Conservation (phyloP, 1,140 invertebrate genomes). For the Drosophila pectinifera region DNA sequence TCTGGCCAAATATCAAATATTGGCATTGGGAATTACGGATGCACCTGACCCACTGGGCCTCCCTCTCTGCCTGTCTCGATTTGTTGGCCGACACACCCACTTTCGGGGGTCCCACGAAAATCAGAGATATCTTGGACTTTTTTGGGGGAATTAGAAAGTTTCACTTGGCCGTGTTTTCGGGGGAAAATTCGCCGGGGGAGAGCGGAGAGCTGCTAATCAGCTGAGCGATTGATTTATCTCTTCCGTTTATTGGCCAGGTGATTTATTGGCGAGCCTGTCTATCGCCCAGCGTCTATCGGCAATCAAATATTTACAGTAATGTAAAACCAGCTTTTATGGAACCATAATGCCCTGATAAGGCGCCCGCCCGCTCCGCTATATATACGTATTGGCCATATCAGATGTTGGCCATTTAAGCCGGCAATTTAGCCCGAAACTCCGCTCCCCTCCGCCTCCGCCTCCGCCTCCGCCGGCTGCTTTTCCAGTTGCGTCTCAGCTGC, state of each 20-base stretch:
- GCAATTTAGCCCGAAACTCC: slow-evolving; percentile 15
- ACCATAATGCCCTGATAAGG: slow-evolving; percentile 31
- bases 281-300: neutral
- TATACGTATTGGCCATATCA: slow-evolving; percentile 11
- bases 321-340: slow-evolving; percentile 42
- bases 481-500: slow-evolving; percentile 36
- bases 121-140: slow-evolving; percentile 30
- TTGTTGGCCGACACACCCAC: no score
- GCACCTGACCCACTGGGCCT: slow-evolving; percentile 80
- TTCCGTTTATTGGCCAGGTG: slow-evolving; percentile 23
- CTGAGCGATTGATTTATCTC: slow-evolving; percentile 45
- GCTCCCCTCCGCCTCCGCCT: no score
- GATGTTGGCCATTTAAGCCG: slow-evolving; percentile 39
- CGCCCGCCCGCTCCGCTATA: neutral
- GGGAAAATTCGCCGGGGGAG: neutral
- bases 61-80: no score
- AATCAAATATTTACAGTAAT: slow-evolving; percentile 50
- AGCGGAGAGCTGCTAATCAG: slow-evolving; percentile 29
- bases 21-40: slow-evolving; percentile 70
- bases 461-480: neutral
- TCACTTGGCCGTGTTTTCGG: no score
- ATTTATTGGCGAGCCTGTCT: slow-evolving; percentile 30
- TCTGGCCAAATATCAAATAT: slow-evolving; percentile 78
- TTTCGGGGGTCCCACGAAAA: slow-evolving; percentile 16
- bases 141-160: slow-evolving; percentile 42